These are phyloP conservation scores for Strongylocentrotus purpuratus DNA, from an alignment of 35 echinoderm and acorn worm species.

Conservation along the genomic window DNA sequence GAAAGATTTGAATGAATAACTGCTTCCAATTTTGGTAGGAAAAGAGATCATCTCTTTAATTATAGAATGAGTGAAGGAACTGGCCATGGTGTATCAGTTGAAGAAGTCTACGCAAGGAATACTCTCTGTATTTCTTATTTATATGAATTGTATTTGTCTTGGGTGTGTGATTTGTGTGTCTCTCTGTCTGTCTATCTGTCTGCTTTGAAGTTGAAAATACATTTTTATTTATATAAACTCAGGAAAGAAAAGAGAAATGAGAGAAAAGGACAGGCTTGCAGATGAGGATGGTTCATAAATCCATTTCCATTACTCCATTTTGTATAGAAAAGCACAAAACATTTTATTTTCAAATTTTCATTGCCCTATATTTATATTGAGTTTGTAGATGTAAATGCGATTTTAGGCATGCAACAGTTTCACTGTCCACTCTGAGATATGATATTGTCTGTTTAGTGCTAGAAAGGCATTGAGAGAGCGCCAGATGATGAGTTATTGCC, in stretches of 20 bases:
- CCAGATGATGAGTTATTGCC: no score
- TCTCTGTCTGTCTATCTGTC: background rate
- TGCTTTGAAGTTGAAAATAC: background rate
- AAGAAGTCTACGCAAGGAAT: no score
- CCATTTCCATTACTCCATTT: background rate
- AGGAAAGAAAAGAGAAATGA: background rate
- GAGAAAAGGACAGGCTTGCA: background rate
- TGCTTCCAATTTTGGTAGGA: no score
- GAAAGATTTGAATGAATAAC: no score
- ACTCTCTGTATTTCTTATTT: background rate
- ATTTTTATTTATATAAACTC: slow-evolving; percentile 15
- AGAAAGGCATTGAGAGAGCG: no score
- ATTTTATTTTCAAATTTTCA: background rate
- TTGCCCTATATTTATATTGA: background rate
- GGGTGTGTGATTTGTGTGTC: background rate
- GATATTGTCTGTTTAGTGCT: no score
- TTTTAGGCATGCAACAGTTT: no score
- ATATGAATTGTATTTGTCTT: background rate
- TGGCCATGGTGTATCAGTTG: no score
- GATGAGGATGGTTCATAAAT: background rate
- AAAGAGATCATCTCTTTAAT: no score
- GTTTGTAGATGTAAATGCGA: background rate
- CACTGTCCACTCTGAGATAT: no score
- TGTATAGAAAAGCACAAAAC: background rate
- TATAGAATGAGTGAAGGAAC: no score